Conservation (phyloP, 1,140 invertebrate genomes). For the Panulirus ornatus region DNA sequence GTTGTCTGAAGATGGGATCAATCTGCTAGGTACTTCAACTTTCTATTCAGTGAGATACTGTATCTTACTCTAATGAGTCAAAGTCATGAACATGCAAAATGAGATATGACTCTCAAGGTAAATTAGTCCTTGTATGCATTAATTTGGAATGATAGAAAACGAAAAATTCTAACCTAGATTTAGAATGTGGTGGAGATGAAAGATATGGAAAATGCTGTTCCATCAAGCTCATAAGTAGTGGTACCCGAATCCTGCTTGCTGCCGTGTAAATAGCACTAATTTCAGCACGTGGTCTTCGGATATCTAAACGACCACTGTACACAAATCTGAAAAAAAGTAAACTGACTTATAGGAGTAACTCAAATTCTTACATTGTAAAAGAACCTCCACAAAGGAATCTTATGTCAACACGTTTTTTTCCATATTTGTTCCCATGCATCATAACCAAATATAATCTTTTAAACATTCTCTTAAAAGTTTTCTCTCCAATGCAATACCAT, state of each 20-base stretch:
- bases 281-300: conserved; percentile 2
- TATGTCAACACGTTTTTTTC: background rate
- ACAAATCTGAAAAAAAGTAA: conserved; percentile 51
- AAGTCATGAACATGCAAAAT: no score
- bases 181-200: background rate
- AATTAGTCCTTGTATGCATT: no score
- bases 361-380: background rate
- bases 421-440: background rate
- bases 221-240: conserved; percentile 39
- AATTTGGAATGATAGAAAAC: no score
- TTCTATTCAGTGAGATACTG: no score
- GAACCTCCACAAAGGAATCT: background rate
- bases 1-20: no score
- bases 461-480: background rate
- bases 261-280: conserved; percentile 48
- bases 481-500: background rate
- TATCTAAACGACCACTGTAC: conserved; percentile 50
- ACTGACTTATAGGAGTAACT: background rate
- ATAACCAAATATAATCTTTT: background rate
- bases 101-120: no score
- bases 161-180: background rate
- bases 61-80: no score
- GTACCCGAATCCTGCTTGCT: conserved; percentile 42
- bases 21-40: no score
- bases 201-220: conserved; percentile 45